Percentiles rank a stretch among this genome's conserved stretches.
Evolutionary conservation across 2,797 vertebrate genomes (phyloP).

Genomic region (Chelonia mydas): DNA sequence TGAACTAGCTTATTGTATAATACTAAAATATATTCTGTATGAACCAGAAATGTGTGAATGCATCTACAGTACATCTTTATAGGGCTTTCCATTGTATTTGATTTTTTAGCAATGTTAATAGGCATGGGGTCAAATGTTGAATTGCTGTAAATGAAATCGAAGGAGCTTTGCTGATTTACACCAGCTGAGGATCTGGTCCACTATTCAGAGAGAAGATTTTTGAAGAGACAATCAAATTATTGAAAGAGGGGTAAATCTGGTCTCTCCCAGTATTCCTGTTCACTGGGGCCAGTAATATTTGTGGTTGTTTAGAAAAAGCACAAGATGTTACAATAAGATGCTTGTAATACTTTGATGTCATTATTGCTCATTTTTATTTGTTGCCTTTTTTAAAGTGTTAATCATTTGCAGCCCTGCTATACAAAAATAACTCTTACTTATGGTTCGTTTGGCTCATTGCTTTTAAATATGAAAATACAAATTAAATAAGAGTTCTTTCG

Average conservation of each 20-base stretch:
- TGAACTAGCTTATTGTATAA: neutral
- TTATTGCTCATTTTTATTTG: neutral
- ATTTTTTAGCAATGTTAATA: neutral
- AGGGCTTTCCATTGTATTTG: neutral
- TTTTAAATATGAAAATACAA: neutral
- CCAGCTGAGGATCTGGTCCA: neutral
- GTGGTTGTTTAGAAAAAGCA: neutral
- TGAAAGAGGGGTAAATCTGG: neutral
- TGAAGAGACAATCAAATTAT: neutral
- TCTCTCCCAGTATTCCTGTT: conserved; percentile 7
- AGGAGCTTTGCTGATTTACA: neutral
- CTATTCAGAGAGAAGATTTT: neutral
- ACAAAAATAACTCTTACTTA: neutral
- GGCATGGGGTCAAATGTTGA: neutral
- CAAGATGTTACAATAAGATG: neutral
- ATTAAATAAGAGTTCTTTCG: conserved; percentile 50
- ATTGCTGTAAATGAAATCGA: neutral
- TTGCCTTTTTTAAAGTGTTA: neutral
- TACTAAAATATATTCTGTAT: neutral
- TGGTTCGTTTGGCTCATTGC: neutral
- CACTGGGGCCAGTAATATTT: neutral
- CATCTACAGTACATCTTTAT: neutral
- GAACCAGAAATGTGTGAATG: neutral
- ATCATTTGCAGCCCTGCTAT: neutral
- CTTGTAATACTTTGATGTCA: neutral